Percentiles rank a stretch among this genome's conserved stretches.
phyloP scores from a whole-genome alignment of 2,888 invertebrate genomes.

The Atethmia centrago region DNA sequence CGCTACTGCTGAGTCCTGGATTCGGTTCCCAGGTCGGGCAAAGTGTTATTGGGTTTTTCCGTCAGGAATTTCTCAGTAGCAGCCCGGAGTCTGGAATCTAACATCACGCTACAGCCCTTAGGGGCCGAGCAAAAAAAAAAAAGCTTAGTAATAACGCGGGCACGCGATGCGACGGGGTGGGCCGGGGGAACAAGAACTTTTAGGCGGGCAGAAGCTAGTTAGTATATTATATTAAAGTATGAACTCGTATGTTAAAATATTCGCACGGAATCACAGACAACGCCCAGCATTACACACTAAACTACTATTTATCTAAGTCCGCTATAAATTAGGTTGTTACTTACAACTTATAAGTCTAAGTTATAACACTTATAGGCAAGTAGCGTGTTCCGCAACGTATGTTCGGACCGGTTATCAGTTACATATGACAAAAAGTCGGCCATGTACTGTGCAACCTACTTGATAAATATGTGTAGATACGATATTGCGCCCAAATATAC shows the following conservation, averaged over 20 bases:
- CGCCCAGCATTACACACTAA: conserved; percentile 48
- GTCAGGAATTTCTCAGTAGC: no score
- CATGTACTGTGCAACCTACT: conserved; percentile 45
- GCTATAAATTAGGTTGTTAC: conserved; percentile 61
- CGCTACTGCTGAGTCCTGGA: no score
- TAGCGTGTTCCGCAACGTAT: conserved; percentile 49
- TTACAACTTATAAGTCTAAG: conserved; percentile 40
- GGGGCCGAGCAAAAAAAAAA: no score
- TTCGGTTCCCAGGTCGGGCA: no score
- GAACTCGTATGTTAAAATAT: conserved; percentile 2
- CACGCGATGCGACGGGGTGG: no score
- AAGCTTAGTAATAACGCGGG: no score
- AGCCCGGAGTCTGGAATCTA: no score
- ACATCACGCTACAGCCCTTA: no score
- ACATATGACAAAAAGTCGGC: conserved; percentile 66
- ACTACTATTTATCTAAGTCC: conserved; percentile 27
- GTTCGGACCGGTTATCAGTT: conserved; percentile 68
- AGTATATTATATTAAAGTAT: no score
- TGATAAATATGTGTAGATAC: conserved; percentile 18
- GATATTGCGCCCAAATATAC: conserved; percentile 9
- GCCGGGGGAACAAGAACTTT: no score
- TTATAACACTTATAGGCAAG: conserved; percentile 31
- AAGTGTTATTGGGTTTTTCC: no score
- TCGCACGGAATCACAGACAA: conserved; percentile 19
- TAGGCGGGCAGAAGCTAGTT: no score